Evolutionary conservation across 2,888 invertebrate genomes (phyloP).

Genomic region (Cerastis rubricosa): DNA sequence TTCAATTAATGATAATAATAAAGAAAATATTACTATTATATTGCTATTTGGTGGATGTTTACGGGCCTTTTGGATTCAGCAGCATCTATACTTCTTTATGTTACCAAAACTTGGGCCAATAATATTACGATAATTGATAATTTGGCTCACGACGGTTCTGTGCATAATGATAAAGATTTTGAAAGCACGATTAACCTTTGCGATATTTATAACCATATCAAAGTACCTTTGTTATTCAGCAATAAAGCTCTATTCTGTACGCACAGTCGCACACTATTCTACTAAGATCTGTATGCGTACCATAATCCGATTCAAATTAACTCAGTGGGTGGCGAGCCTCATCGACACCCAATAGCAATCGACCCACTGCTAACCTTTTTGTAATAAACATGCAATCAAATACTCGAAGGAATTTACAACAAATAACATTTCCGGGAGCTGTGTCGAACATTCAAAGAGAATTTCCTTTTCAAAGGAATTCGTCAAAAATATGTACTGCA

Average conservation of each 20-base stretch:
- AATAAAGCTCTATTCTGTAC: constrained; percentile 26
- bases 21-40: neutral
- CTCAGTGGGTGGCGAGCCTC: constrained; percentile 77
- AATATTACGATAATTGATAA: neutral
- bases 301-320: constrained; percentile 79
- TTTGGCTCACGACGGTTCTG: neutral
- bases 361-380: constrained; percentile 72
- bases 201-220: constrained; percentile 7
- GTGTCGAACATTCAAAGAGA: neutral
- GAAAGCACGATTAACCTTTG: constrained; percentile 28
- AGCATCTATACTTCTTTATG: too few relatives aligned
- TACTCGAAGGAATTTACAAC: constrained; percentile 50
- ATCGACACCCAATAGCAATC: constrained; percentile 78
- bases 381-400: constrained; percentile 62
- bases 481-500: neutral
- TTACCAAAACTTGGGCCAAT: neutral
- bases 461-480: neutral
- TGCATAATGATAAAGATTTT: neutral
- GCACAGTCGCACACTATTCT: constrained; percentile 50
- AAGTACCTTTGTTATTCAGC: constrained; percentile 35
- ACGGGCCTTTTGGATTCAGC: too few relatives aligned
- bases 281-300: constrained; percentile 64
- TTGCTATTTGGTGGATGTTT: neutral
- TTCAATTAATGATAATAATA: neutral
- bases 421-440: constrained; percentile 58